Percentiles rank a stretch among this genome's conserved stretches.
Evolutionary conservation across 2,797 vertebrate species (phyloP).

Genomic region (Phoebastria nigripes): DNA sequence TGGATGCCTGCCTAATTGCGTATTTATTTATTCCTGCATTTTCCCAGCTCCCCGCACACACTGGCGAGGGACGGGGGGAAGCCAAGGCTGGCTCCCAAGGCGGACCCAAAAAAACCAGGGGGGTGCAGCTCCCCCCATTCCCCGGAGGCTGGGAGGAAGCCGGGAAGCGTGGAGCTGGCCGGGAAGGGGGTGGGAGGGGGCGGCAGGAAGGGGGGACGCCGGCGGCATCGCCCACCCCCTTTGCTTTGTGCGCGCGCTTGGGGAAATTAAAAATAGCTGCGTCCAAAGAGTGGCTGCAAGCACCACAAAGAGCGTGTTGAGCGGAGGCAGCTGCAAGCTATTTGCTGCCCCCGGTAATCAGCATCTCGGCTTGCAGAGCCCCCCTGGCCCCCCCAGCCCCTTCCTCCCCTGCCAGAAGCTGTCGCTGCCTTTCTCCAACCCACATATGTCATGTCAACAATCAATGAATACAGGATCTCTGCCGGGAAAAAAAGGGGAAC

Average conservation of each 20-base stretch:
- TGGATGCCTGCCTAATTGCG: constrained; percentile 72
- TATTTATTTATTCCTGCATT: constrained; percentile 72
- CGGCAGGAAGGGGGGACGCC: constrained; percentile 24
- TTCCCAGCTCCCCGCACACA: constrained; percentile 61
- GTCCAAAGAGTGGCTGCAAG: constrained; percentile 44
- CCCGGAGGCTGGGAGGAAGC: not conserved
- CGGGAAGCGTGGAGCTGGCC: not conserved
- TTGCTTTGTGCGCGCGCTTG: constrained; percentile 19
- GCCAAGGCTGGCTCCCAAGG: not conserved
- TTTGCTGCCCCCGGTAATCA: constrained; percentile 46
- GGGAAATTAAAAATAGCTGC: constrained; percentile 71
- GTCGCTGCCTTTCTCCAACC: constrained; percentile 14
- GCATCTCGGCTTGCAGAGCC: not conserved
- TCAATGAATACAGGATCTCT: not conserved
- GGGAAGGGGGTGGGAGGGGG: not conserved
- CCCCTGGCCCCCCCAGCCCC: not conserved
- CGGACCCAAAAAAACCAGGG: not conserved
- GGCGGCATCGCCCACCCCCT: constrained; percentile 21
- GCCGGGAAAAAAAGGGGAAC: not conserved
- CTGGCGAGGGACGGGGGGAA: not conserved
- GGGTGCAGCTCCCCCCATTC: not conserved
- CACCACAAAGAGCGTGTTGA: constrained; percentile 13
- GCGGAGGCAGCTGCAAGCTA: constrained; percentile 58
- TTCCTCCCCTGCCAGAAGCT: constrained; percentile 37
- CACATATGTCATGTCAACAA: constrained; percentile 42